Percentiles rank a stretch among this genome's conserved stretches.
Evolutionary conservation across 2,113 vertebrate species (phyloP).

Genomic region (Notarius lentiginosus): DNA sequence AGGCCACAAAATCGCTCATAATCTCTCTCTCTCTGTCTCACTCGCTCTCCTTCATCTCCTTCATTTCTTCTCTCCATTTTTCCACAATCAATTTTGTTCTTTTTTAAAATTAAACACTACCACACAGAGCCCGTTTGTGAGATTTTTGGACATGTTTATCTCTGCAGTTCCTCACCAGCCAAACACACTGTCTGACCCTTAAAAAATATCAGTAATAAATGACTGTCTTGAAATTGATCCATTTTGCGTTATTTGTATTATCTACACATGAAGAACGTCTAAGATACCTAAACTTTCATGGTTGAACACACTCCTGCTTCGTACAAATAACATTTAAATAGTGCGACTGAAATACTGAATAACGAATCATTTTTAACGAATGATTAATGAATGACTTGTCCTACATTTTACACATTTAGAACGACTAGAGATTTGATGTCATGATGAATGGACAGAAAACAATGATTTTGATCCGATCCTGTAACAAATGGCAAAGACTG

Average conservation of each 20-base stretch:
- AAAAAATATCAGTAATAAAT: neutral
- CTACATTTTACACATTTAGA: no score
- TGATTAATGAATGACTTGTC: no score
- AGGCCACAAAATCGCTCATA: neutral
- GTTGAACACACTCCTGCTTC: no score
- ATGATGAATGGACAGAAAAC: no score
- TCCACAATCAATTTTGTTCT: neutral
- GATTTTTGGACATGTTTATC: neutral
- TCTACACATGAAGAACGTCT: neutral
- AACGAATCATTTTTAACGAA: no score
- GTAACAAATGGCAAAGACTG: no score
- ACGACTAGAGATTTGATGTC: no score
- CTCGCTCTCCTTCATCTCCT: neutral
- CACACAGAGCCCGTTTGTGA: neutral
- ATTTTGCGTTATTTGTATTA: neutral
- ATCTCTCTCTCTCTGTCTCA: neutral
- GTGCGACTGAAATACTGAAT: no score
- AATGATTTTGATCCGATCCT: no score
- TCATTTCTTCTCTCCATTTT: neutral
- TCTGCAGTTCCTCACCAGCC: neutral
- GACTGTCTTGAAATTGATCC: no score
- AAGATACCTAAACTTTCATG: neutral
- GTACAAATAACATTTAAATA: no score
- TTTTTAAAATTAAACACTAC: neutral
- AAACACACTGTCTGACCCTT: neutral